Evolutionary conservation across 2,797 vertebrate species (phyloP).

Genomic region (Benthosema pterotum): DNA sequence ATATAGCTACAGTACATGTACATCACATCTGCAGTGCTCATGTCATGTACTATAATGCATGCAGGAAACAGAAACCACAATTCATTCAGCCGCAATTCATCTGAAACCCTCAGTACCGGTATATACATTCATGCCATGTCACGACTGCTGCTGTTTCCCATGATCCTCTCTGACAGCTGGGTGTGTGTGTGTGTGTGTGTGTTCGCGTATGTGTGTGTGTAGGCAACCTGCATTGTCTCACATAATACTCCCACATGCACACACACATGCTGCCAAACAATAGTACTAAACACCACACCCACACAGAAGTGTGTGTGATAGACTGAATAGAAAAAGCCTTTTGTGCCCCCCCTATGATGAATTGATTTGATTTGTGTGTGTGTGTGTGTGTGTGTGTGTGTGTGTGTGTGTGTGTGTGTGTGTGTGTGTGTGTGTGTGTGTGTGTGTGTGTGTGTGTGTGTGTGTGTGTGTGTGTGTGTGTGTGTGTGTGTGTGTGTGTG

Average conservation of each 20-base stretch:
- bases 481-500: background rate
- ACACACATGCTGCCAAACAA: conserved; percentile 12
- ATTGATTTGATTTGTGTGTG: conserved; percentile 28
- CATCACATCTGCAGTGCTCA: too few relatives aligned
- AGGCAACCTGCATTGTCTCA: conserved; percentile 25
- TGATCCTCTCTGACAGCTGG: conserved; percentile 42
- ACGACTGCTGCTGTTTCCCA: background rate
- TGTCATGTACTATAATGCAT: too few relatives aligned
- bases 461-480: too few relatives aligned
- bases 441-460: too few relatives aligned
- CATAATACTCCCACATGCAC: conserved; percentile 16
- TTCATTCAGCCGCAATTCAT: too few relatives aligned
- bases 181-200: conserved; percentile 32
- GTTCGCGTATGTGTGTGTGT: conserved; percentile 30
- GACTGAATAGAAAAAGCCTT: background rate
- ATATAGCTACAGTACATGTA: too few relatives aligned
- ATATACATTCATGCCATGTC: too few relatives aligned
- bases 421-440: too few relatives aligned
- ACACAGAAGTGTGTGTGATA: conserved; percentile 8
- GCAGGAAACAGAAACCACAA: too few relatives aligned
- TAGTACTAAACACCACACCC: background rate
- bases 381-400: background rate
- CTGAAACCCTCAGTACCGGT: too few relatives aligned
- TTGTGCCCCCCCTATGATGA: conserved; percentile 10
- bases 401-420: background rate